Percentiles rank a stretch among this genome's conserved stretches.
phyloP scores from a whole-genome alignment of 2,888 invertebrate genomes.

The Oegoconia quadripuncta region DNA sequence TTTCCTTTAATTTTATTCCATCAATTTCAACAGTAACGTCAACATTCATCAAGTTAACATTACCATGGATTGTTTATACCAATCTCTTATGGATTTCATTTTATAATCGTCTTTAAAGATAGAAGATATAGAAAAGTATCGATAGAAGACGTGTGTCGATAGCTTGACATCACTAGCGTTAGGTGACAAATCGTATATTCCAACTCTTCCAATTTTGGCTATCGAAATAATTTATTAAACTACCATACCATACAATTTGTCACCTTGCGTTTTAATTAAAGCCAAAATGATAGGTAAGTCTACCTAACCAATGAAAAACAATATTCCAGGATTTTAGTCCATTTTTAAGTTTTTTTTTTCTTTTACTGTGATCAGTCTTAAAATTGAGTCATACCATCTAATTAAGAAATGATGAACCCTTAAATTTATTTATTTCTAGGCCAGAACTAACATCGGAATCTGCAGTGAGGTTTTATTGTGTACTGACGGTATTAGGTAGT shows the following conservation, averaged over 20 bases:
- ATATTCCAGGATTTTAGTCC: constrained; percentile 45
- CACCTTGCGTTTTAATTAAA: constrained; percentile 35
- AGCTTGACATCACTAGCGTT: constrained; percentile 33
- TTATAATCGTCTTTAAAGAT: constrained; percentile 57
- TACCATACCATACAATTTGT: constrained; percentile 39
- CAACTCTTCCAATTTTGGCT: constrained; percentile 51
- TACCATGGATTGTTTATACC: constrained; percentile 44
- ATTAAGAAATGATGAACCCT: constrained; percentile 73
- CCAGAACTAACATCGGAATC: constrained; percentile 59
- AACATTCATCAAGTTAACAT: constrained; percentile 59
- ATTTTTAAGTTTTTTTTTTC: constrained; percentile 42
- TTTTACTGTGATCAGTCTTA: constrained; percentile 78
- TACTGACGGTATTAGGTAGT: constrained; percentile 21
- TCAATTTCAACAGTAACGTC: constrained; percentile 62
- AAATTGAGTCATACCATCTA: constrained; percentile 79
- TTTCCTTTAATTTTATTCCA: constrained; percentile 50
- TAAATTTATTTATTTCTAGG: constrained; percentile 64
- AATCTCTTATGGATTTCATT: constrained; percentile 46
- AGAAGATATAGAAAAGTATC: constrained; percentile 65
- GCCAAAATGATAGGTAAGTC: constrained; percentile 42
- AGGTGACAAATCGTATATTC: constrained; percentile 40
- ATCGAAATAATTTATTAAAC: constrained; percentile 45
- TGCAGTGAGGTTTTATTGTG: constrained; percentile 30
- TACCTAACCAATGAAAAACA: constrained; percentile 50
- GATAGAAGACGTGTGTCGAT: constrained; percentile 51